phyloP scores from a whole-genome alignment of 2,797 vertebrate genomes.

The Artibeus lituratus region DNA sequence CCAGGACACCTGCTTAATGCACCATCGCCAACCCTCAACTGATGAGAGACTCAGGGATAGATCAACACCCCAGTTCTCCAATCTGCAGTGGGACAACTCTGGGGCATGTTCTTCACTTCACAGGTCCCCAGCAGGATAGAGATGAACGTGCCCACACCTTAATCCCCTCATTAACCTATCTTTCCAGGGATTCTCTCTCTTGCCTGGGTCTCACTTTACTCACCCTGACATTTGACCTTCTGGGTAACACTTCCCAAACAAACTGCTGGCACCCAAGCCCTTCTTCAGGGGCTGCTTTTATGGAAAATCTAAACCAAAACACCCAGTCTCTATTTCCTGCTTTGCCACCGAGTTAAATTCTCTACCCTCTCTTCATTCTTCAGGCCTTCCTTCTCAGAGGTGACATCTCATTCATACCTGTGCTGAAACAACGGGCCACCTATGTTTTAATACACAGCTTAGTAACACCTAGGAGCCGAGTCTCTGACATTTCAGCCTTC shows the following conservation, averaged over 20 bases:
- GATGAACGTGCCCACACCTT: neutral
- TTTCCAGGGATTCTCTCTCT: neutral
- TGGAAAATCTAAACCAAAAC: neutral
- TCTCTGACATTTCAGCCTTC: neutral
- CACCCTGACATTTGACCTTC: neutral
- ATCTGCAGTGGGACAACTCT: neutral
- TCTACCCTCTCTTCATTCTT: neutral
- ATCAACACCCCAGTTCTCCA: neutral
- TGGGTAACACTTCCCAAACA: constrained; percentile 24
- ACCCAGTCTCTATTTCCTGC: neutral
- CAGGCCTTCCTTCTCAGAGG: neutral
- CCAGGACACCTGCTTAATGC: neutral
- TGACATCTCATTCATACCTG: neutral
- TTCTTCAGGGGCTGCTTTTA: neutral
- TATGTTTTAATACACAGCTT: neutral
- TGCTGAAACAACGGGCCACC: neutral
- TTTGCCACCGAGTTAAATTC: constrained; percentile 1
- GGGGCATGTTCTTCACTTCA: neutral
- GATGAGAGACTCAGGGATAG: neutral
- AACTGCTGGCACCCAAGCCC: neutral
- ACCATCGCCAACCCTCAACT: neutral
- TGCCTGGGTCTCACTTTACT: neutral
- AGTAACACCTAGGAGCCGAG: neutral
- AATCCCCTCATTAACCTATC: neutral
- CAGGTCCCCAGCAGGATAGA: neutral